These are phyloP conservation scores for Montipora cactus DNA, from an alignment of 64 coral and sea anemone genomes.

Conservation along the genomic window DNA sequence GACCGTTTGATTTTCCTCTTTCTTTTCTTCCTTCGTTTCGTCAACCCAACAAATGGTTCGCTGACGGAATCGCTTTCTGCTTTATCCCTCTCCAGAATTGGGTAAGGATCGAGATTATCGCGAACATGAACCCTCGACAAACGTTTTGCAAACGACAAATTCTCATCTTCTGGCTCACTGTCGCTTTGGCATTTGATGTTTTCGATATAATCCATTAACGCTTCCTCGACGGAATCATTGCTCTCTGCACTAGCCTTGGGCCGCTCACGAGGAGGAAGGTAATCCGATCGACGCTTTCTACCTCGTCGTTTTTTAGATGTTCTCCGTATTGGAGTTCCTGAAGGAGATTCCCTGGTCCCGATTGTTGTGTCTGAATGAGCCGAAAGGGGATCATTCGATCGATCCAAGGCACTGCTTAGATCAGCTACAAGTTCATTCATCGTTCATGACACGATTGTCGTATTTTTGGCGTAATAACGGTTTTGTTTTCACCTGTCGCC, in stretches of 20 bases:
- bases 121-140: slow-evolving; percentile 43
- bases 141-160: slow-evolving; percentile 54
- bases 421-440: slow-evolving; percentile 94
- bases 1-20: slow-evolving; percentile 76
- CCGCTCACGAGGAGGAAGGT: slow-evolving; percentile 74
- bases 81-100: slow-evolving; percentile 76
- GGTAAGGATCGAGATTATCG: slow-evolving; percentile 72
- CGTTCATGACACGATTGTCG: not conserved
- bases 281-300: slow-evolving; percentile 90
- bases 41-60: slow-evolving; percentile 64
- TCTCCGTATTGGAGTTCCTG: slow-evolving; percentile 81
- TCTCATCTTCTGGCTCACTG: slow-evolving; percentile 75
- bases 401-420: slow-evolving; percentile 75
- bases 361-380: slow-evolving; percentile 92
- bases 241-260: slow-evolving; percentile 80
- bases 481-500: no score
- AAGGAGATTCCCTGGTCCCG: slow-evolving; percentile 83
- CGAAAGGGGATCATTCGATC: slow-evolving; percentile 83
- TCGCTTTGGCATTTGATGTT: slow-evolving; percentile 96
- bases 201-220: slow-evolving; percentile 92
- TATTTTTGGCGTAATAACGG: not conserved
- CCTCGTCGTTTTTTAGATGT: slow-evolving; percentile 75
- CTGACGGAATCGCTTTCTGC: slow-evolving; percentile 78
- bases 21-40: slow-evolving; percentile 73
- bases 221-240: slow-evolving; percentile 95